Base-by-base conservation (phyloP, 2,797 vertebrate species). In the Erethizon dorsatum region DNA sequence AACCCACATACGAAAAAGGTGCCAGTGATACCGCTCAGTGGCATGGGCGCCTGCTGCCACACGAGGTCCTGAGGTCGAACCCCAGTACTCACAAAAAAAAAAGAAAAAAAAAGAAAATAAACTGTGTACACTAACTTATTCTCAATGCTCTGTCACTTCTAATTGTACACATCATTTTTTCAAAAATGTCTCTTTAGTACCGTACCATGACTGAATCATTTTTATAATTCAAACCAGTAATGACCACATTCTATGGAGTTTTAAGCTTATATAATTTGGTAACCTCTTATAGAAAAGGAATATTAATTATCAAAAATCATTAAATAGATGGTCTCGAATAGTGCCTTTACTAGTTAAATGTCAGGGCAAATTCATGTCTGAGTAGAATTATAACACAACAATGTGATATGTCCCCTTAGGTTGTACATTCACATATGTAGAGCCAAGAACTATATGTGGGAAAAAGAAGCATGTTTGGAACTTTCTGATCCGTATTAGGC, bases 131-230 rank as follows among this genome's bases (percentile, higher is more conserved):
- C 37, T 41, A 41, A 15, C 37, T n/a, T 17, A 20, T 86, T 12
- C 11, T 71, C 24, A 52, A 1, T 88, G n/a, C 67, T 20, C 47
- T 80, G 82, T 37, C 50, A 47, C 59, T 61, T 50, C 13, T 31
- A 77, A 33, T 77, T 61, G 2, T 83, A 41, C 7, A 28, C 12
- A 90, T 56, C 2, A 57, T 94, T 88, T 91, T 18, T 71, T 93
- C 73, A 57, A 3, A 90, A 88, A 75, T 77, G 4, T 67, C 85
- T 91, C 22, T 63, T 67, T 86, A 85, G 61, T 93, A 94, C 65
- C 13, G 12, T 63, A 79, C 14, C 28, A 83, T 56, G 17, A 56
- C 31, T 82, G 22, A 80, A 88, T 92, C 7, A 82, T 9, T 75
- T 8, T 56, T 88, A 59, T 37, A 52, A 9, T 50, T 88, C 45